These are phyloP conservation scores for Micronycteris hirsuta DNA, from an alignment of 2,113 vertebrate genomes.

Conservation along the genomic window DNA sequence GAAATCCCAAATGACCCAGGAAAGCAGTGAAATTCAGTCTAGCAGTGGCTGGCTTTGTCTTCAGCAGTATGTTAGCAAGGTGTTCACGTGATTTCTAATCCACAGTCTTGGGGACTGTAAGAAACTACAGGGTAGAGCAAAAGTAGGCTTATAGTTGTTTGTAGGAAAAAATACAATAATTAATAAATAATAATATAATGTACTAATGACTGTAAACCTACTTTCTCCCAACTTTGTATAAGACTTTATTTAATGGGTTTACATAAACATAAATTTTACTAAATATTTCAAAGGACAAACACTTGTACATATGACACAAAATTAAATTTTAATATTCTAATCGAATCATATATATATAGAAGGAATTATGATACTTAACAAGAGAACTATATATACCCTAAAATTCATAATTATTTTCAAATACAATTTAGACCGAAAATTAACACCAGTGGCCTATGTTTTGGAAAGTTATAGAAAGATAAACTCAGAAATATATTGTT, in stretches of 20 bases:
- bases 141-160: not conserved
- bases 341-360: not conserved
- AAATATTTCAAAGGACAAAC: conserved; percentile 4
- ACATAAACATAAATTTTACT: not conserved
- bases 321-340: not conserved
- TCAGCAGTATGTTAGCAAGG: not conserved
- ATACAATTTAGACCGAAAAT: not conserved
- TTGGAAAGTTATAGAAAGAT: not conserved
- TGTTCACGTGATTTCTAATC: not conserved
- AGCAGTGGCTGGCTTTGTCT: not conserved
- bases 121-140: not conserved
- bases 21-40: not conserved
- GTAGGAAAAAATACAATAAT: not conserved
- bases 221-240: not conserved
- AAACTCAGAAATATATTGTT: not conserved
- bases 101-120: not conserved
- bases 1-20: not conserved
- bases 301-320: not conserved
- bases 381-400: not conserved
- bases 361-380: not conserved
- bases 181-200: not conserved
- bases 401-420: not conserved
- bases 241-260: not conserved
- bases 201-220: not conserved
- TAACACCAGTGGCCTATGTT: not conserved